Conservation (phyloP, 1,140 invertebrate genomes). For the Diuraphis noxia region DNA sequence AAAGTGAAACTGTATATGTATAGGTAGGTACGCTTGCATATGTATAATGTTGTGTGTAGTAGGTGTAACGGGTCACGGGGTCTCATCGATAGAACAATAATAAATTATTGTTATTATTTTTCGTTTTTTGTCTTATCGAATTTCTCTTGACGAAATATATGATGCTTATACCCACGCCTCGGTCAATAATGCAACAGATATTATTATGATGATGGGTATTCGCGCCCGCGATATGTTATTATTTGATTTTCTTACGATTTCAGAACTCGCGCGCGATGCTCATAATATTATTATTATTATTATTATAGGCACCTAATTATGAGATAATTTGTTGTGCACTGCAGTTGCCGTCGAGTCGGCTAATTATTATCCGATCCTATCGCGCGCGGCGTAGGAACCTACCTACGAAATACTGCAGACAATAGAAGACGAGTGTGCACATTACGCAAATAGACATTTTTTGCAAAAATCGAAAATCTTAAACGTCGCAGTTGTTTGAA, state of each 20-base stretch:
- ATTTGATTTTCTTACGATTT: not conserved
- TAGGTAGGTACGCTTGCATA: not conserved
- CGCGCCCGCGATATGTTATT: not conserved
- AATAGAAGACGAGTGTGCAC: not conserved
- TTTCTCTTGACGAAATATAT: not conserved
- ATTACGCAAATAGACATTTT: not conserved
- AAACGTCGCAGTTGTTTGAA: not conserved
- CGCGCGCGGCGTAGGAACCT: not conserved
- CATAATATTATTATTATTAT: not conserved
- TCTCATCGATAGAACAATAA: constrained; percentile 20
- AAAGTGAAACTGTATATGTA: not conserved
- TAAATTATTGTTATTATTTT: not conserved
- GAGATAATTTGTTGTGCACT: not conserved
- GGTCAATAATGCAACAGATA: not conserved
- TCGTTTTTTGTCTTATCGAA: not conserved
- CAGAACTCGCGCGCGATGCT: not conserved
- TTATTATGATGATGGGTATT: not conserved
- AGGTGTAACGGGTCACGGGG: constrained; percentile 17
- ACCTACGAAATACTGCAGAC: not conserved
- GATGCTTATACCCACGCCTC: not conserved
- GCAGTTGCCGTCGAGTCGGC: too few relatives aligned
- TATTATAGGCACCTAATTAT: too few relatives aligned
- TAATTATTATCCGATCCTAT: not conserved
- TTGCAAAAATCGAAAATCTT: not conserved
- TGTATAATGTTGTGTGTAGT: not conserved